Conservation (phyloP, 2,797 vertebrate species). For the Xiphorhynchus erythropygius region DNA sequence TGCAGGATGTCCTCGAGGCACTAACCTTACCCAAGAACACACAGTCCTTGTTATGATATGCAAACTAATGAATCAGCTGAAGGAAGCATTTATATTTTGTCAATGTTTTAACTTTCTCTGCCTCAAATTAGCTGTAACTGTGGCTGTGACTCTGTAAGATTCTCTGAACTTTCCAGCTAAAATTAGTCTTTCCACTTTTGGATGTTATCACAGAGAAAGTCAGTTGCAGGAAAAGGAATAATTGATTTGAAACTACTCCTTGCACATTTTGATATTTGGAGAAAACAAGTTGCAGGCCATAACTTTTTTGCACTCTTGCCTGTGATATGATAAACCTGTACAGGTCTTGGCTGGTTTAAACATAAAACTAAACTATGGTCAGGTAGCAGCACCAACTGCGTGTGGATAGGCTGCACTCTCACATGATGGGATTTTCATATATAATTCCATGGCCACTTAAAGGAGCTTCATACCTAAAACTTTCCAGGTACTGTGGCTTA, state of each 20-base stretch:
- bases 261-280: neutral
- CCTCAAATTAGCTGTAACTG: conserved; percentile 27
- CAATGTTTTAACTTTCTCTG: conserved; percentile 25
- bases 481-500: neutral
- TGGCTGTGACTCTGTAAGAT: neutral
- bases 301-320: neutral
- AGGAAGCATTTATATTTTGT: conserved; percentile 54
- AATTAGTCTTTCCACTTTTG: conserved; percentile 25
- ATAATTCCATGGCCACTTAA: neutral
- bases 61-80: conserved; percentile 9
- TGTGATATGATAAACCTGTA: neutral
- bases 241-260: neutral
- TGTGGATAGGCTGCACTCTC: neutral
- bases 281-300: neutral
- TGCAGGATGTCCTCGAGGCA: conserved; percentile 27
- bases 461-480: neutral
- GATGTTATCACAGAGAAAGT: conserved; percentile 26
- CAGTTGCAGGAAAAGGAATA: conserved; percentile 26
- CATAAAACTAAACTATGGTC: neutral
- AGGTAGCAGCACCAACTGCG: neutral
- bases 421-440: accelerated
- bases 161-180: conserved; percentile 36
- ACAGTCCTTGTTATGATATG: conserved; percentile 15
- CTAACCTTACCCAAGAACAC: conserved; percentile 26
- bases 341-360: neutral